Base-by-base conservation (phyloP, 1,140 invertebrate genomes). In the Caenorhabditis latens region DNA sequence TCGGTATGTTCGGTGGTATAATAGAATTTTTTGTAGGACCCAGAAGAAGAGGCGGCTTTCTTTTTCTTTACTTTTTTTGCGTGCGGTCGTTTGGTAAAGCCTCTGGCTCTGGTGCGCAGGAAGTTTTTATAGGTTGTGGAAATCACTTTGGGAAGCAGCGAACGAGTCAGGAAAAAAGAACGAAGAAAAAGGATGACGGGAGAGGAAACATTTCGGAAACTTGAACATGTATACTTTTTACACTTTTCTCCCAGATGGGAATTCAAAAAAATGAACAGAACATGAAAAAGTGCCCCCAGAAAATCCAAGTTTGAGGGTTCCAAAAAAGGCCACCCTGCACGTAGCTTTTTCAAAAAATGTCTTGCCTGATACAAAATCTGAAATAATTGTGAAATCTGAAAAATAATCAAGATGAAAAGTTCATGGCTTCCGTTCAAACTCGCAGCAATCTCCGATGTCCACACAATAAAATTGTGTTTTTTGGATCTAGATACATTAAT, bases 101-200 rank as follows among this genome's bases (percentile, higher is more conserved):
- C 43, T 46, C 63, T 67, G 42, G 67, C 19, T 9, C n/a, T 79
- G n/a, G 71, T 79, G 71, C 71, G 71, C 71, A 79, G 71, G 46
- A 50, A 79, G 46, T 79, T 79, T 79, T 79, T 79, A 79, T 79
- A 79, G 71, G 71, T 79, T 79, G 46, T 24, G 71, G 71, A 79
- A 79, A 79, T 79, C 71, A 79, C 71, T 79, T 79, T 53, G 71
- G 46, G 46, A 79, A 79, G 71, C 19, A 79, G 71, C 71, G 71
- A 71, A 71, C 65, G 65, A 71, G n/a, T 24, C 32, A 71, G 11
- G 24, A 21, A 79, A 79, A 79, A 79, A 50, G 53, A 19, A 14
- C 9, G 46, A n/a, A 63, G 71, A 79, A n/a, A 71, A 16, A 21
- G 61, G 42, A 71, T 71, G 71, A 79, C 46, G 71, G 71, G 71